phyloP scores from a whole-genome alignment of 2,797 vertebrate genomes.

The Rachycentron canadum region DNA sequence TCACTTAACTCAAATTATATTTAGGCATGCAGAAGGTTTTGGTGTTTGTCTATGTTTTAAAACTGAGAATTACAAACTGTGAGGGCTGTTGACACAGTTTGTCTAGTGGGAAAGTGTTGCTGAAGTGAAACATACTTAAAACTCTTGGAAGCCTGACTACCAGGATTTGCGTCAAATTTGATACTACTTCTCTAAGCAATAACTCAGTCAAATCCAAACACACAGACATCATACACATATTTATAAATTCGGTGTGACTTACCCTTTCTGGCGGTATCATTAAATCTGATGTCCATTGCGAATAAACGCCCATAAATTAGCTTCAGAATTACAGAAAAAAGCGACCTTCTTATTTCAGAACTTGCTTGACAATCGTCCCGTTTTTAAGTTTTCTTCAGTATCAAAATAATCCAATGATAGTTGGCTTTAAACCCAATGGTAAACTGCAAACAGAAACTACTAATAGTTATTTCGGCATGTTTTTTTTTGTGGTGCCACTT shows the following conservation, averaged over 20 bases:
- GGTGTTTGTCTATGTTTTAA: neutral
- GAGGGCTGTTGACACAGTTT: neutral
- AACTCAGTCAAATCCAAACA: neutral
- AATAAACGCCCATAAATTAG: neutral
- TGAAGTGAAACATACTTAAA: neutral
- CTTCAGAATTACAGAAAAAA: too few relatives aligned
- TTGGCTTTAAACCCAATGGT: accelerated
- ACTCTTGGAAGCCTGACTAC: neutral
- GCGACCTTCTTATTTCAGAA: neutral
- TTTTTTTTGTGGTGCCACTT: neutral
- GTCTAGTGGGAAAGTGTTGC: neutral
- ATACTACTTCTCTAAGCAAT: accelerated
- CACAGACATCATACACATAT: neutral
- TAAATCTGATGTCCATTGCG: neutral
- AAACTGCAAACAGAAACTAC: neutral
- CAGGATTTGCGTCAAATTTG: neutral
- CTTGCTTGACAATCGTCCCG: accelerated
- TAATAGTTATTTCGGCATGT: neutral
- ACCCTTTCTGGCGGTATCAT: neutral
- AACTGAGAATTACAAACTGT: neutral
- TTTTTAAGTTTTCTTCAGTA: neutral
- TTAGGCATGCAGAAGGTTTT: neutral
- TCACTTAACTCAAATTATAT: neutral
- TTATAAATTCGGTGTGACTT: neutral
- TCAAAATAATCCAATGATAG: neutral